Conservation (phyloP, 2,888 invertebrate genomes). For the Liposcelis brunnea region DNA sequence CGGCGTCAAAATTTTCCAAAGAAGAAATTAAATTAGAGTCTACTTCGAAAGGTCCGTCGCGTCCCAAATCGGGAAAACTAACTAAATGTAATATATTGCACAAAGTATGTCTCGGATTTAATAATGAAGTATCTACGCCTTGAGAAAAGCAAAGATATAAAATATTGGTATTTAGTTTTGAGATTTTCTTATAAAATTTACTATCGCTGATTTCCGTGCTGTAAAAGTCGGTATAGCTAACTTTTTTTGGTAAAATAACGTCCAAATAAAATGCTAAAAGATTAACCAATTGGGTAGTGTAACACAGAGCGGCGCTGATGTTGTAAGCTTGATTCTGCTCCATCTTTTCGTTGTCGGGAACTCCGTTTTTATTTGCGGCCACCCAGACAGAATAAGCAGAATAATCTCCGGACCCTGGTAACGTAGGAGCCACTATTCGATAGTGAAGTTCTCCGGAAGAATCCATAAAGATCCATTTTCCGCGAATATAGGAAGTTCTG, state of each 20-base stretch:
- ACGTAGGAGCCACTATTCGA: slow-evolving; percentile 64
- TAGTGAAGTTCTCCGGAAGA: slow-evolving; percentile 51
- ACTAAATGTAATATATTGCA: slow-evolving; percentile 54
- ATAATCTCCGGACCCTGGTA: slow-evolving; percentile 72
- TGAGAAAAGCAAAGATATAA: slow-evolving; percentile 62
- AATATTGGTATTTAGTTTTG: slow-evolving; percentile 62
- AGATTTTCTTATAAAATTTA: slow-evolving; percentile 56
- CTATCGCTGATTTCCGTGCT: slow-evolving; percentile 48
- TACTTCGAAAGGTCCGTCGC: slow-evolving; percentile 44
- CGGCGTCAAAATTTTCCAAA: slow-evolving; percentile 42
- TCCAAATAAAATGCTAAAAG: slow-evolving; percentile 70
- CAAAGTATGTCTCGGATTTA: slow-evolving; percentile 51
- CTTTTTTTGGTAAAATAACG: slow-evolving; percentile 57
- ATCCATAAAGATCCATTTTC: slow-evolving; percentile 57
- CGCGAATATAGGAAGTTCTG: slow-evolving; percentile 60
- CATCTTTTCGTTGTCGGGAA: slow-evolving; percentile 30
- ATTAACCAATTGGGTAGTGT: slow-evolving; percentile 69
- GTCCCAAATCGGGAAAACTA: slow-evolving; percentile 26
- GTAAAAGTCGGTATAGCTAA: slow-evolving; percentile 67
- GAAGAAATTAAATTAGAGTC: slow-evolving; percentile 36
- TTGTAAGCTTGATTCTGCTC: slow-evolving; percentile 52
- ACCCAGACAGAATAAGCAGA: slow-evolving; percentile 59
- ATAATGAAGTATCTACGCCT: slow-evolving; percentile 41
- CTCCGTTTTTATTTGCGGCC: slow-evolving; percentile 36
- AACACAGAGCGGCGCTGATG: slow-evolving; percentile 65